Evolutionary conservation across 1,140 invertebrate species (phyloP), one percentile per base, ranked within the genome.

Genomic region (Brachystomella parvula): DNA sequence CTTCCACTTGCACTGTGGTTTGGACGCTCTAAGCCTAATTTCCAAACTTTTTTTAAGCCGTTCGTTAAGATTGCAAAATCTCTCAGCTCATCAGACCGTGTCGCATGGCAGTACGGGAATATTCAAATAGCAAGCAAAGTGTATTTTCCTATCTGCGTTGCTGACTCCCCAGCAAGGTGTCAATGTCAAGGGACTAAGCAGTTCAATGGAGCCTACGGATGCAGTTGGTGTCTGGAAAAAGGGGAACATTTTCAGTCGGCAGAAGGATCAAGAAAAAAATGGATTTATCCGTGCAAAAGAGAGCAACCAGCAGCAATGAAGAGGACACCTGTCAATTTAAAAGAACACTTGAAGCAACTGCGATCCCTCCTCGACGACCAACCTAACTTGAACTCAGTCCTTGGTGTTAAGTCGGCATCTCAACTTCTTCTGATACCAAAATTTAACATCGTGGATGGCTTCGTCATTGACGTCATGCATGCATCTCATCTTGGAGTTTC

Each of bases 391-490:
- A 44, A 44, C 9, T 12, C 9, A 9, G 9, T 15, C 19, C 53
- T 64, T 64, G 62, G 62, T 26, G 19, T 64, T 26, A 47, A 64
- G 28, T 56, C 44, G 9, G 62, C 62, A 3, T 64, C 62, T 12
- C 15, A 31, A 60, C 58, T 73, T 31, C 67, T 68, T 19, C 59
- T 69, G 0, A 39, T 74, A 24, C 67, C 69, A 21, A 65, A 67
- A 33, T 73, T 74, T 47, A 53, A 71, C 61, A 66, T 75, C 19
- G 63, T 64, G 3, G 47, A 29, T 47, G 71, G 68, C n/a, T 71
- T 75, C 32, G 68, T 72, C 1, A 69, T 69, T 15, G 73, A 75
- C 63, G 68, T 70, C 47, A 65, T 75, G 58, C 72, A 72, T 57
- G 53, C 49, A 31, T 66, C 63, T 28, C 28, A 47, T 24, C 32